phyloP scores from a whole-genome alignment of 2,888 invertebrate species.

The Melinopterus prodromus region DNA sequence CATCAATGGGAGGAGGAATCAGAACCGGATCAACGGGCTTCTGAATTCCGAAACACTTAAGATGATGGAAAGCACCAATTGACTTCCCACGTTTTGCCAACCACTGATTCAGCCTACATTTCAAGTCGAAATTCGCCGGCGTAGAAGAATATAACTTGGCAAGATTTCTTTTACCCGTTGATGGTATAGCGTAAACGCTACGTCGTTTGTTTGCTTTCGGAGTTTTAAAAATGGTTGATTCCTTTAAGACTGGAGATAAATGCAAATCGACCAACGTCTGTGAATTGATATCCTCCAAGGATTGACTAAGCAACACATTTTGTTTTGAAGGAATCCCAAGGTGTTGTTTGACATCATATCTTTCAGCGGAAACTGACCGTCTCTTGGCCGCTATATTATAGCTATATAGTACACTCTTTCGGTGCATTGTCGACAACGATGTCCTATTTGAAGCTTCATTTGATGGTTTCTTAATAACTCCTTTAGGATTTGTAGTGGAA shows the following conservation, averaged over 20 bases:
- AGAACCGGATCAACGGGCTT: conserved; percentile 27
- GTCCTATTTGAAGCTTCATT: neutral
- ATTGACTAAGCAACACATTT: conserved; percentile 14
- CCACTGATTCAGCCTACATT: conserved; percentile 63
- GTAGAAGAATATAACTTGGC: conserved; percentile 25
- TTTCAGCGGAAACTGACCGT: conserved; percentile 44
- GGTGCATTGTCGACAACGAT: neutral
- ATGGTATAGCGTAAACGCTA: conserved; percentile 28
- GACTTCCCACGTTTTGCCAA: conserved; percentile 64
- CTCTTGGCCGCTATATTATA: conserved; percentile 17
- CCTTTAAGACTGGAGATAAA: conserved; percentile 15
- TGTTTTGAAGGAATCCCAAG: neutral
- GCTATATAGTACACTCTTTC: conserved; percentile 8
- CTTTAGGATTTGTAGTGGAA: neutral
- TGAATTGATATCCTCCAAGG: conserved; percentile 20
- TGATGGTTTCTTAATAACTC: neutral
- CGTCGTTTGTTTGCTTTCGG: conserved; percentile 35
- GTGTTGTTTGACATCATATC: conserved; percentile 38
- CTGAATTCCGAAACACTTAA: conserved; percentile 62
- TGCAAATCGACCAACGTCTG: neutral
- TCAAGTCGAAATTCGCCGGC: conserved; percentile 56
- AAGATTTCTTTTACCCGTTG: conserved; percentile 13
- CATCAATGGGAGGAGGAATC: conserved; percentile 47
- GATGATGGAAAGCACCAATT: conserved; percentile 62
- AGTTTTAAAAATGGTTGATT: conserved; percentile 35